Conservation (phyloP, 2,113 vertebrate species). For the Papio anubis region DNA sequence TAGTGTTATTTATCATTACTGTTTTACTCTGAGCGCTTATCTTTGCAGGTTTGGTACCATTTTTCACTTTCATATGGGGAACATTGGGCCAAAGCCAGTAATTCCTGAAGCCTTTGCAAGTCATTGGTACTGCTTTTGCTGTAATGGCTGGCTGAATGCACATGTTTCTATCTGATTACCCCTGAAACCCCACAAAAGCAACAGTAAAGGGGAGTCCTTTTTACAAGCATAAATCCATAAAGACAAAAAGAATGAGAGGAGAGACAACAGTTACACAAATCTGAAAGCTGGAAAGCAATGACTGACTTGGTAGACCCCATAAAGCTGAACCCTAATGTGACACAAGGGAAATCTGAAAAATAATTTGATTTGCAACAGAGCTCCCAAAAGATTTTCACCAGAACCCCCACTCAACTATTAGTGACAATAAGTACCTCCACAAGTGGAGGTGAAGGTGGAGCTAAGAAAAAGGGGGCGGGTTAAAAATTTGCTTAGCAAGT, state of each 20-base stretch:
- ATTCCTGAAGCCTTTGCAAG: not conserved
- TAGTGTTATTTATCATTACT: not conserved
- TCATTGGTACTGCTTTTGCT: not conserved
- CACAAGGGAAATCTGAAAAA: not conserved
- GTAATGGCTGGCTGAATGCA: not conserved
- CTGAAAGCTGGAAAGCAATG: not conserved
- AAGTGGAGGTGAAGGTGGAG: not conserved
- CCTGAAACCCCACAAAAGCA: not conserved
- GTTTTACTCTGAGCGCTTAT: not conserved
- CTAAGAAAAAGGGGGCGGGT: not conserved
- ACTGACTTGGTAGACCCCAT: not conserved
- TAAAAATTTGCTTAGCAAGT: not conserved
- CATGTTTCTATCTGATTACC: not conserved
- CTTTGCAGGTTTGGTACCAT: not conserved
- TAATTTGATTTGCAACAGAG: not conserved
- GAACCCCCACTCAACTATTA: not conserved
- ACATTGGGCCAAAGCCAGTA: not conserved
- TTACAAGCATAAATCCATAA: not conserved
- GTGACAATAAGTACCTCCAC: not conserved
- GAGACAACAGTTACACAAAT: not conserved
- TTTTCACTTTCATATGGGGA: not conserved
- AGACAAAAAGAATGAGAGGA: not conserved
- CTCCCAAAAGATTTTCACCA: no score
- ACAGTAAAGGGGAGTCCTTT: not conserved
- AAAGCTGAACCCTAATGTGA: not conserved